Percentiles rank a stretch among this genome's conserved stretches.
Conservation (phyloP, 2,888 invertebrate genomes). For the Chaitophorus viminalis region DNA sequence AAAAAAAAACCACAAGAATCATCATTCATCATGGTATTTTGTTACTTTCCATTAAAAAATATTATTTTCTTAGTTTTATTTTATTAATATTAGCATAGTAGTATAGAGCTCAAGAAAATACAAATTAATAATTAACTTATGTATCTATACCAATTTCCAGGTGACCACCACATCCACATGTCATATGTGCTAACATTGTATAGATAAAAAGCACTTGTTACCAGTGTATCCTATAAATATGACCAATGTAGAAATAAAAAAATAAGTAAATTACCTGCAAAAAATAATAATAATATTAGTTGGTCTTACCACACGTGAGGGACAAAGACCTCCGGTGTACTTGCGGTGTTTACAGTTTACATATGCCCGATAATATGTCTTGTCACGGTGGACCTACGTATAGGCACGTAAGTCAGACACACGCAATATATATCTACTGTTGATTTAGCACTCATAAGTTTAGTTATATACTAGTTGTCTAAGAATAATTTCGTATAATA, state of each 20-base stretch:
- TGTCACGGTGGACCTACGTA: constrained; percentile 49
- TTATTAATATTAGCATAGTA: too few species aligned
- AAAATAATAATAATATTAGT: constrained; percentile 48
- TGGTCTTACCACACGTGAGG: constrained; percentile 41
- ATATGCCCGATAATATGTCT: constrained; percentile 51
- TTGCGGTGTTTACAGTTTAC: constrained; percentile 47
- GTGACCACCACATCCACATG: not conserved
- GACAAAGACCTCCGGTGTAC: constrained; percentile 54
- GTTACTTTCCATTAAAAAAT: too few species aligned
- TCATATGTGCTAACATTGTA: not conserved
- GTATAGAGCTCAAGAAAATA: too few species aligned
- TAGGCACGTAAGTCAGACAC: constrained; percentile 14
- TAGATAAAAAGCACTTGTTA: not conserved
- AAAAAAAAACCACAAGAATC: too few species aligned
- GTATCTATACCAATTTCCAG: not conserved
- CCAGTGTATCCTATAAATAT: not conserved
- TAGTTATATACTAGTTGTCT: not conserved
- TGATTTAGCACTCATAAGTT: constrained; percentile 49
- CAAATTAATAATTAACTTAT: too few species aligned
- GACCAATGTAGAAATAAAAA: constrained; percentile 13
- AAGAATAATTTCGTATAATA: constrained; percentile 40
- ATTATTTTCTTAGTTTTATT: too few species aligned
- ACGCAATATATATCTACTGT: not conserved
- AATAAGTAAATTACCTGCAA: constrained; percentile 9
- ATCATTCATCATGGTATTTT: too few species aligned